Evolutionary conservation across 2,888 invertebrate genomes (phyloP).

Genomic region (Lasius platythorax): DNA sequence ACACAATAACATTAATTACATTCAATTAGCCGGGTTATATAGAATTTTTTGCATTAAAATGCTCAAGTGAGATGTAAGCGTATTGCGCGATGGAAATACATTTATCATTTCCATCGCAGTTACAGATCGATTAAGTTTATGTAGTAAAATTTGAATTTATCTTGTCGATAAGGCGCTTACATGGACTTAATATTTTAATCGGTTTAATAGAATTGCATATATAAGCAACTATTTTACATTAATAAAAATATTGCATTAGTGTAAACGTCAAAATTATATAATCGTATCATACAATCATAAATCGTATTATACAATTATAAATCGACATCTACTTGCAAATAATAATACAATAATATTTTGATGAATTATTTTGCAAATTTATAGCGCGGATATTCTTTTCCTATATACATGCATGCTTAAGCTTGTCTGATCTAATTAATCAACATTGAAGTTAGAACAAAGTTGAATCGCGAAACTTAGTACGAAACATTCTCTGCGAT

Average conservation of each 20-base stretch:
- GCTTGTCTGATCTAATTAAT: constrained; percentile 47
- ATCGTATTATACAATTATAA: not conserved
- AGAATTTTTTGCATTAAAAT: constrained; percentile 21
- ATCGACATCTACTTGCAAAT: not conserved
- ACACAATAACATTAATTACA: constrained; percentile 4
- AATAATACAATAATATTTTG: too few relatives aligned
- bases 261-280: constrained; percentile 6
- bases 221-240: not conserved
- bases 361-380: constrained; percentile 17
- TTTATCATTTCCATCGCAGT: constrained; percentile 21
- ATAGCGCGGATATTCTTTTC: not conserved
- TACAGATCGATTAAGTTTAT: not conserved
- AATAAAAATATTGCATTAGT: not conserved
- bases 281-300: not conserved
- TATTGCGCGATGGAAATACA: not conserved
- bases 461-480: constrained; percentile 44
- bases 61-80: not conserved
- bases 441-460: constrained; percentile 36
- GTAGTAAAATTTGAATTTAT: constrained; percentile 39
- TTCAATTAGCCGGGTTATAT: constrained; percentile 15
- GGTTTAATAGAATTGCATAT: constrained; percentile 1
- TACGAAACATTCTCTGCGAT: constrained; percentile 20
- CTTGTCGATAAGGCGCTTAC: not conserved
- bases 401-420: not conserved
- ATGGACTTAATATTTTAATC: constrained; percentile 9